Evolutionary conservation across 1,140 invertebrate species (phyloP).

Genomic region (Catajapyx aquilonaris): DNA sequence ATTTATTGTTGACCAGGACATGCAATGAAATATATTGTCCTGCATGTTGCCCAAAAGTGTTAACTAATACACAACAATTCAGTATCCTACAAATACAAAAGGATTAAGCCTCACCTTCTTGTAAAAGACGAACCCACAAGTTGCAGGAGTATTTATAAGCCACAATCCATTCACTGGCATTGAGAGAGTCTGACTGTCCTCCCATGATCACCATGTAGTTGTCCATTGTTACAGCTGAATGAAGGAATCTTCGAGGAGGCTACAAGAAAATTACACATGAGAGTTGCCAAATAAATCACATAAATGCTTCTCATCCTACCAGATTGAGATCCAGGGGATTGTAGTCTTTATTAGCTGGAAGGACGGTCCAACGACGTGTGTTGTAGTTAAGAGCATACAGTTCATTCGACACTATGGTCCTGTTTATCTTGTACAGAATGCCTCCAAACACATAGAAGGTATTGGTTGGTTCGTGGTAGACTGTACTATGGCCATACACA

Average conservation of each 20-base stretch:
- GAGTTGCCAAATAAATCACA: neutral
- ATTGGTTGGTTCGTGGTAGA: constrained; percentile 57
- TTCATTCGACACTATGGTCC: constrained; percentile 45
- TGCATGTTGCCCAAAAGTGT: too few relatives aligned
- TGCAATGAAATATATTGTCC: too few relatives aligned
- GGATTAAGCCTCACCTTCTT: constrained; percentile 19
- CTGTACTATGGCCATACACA: constrained; percentile 74
- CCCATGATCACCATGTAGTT: constrained; percentile 81
- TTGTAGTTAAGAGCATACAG: constrained; percentile 57
- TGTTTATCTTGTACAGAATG: constrained; percentile 47
- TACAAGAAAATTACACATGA: constrained; percentile 15
- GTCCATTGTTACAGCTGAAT: constrained; percentile 67
- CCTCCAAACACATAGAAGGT: constrained; percentile 84
- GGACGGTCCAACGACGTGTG: constrained; percentile 47
- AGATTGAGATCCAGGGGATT: neutral
- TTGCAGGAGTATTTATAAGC: constrained; percentile 80
- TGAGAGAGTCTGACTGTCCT: constrained; percentile 46
- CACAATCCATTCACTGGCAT: constrained; percentile 47
- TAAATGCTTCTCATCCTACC: neutral
- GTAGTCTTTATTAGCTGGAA: constrained; percentile 42
- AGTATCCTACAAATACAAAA: neutral
- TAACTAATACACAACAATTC: too few relatives aligned
- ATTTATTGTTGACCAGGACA: too few relatives aligned
- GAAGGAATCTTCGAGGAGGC: constrained; percentile 60
- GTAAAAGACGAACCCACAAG: constrained; percentile 55